Percentiles rank a stretch among this genome's conserved stretches.
These are phyloP conservation scores for Metridium senile DNA, from an alignment of 92 coral and sea anemone species.

Conservation along the genomic window DNA sequence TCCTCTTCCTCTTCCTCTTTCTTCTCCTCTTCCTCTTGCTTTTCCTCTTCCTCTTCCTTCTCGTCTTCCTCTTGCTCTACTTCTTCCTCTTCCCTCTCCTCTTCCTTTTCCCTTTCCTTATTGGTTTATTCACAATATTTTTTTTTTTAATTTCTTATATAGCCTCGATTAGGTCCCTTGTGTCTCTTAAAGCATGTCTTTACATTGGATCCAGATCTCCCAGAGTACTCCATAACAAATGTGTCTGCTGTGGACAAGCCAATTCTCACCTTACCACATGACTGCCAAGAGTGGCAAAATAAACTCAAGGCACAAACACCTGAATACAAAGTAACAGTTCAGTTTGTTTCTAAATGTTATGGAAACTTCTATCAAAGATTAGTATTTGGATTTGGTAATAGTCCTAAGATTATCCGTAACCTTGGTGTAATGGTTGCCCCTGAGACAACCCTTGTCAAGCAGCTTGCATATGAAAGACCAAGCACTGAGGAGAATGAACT, in stretches of 20 bases:
- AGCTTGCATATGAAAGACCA: conserved; percentile 47
- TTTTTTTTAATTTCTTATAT: not conserved
- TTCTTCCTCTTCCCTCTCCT: not conserved
- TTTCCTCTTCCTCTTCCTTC: not conserved
- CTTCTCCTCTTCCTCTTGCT: not conserved
- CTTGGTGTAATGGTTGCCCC: conserved; percentile 94
- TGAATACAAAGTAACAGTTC: conserved; percentile 52
- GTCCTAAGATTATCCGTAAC: conserved; percentile 69
- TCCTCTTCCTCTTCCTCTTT: not conserved
- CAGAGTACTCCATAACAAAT: conserved; percentile 72
- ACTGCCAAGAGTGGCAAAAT: conserved; percentile 60
- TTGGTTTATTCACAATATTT: too few species aligned
- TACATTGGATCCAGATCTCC: conserved; percentile 77
- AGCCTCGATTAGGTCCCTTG: conserved; percentile 67
- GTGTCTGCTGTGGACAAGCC: conserved; percentile 42
- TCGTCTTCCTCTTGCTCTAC: not conserved
- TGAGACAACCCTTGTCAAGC: conserved; percentile 65
- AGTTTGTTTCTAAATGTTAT: conserved; percentile 70
- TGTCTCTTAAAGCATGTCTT: conserved; percentile 70
- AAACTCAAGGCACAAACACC: conserved; percentile 29
- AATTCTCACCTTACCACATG: conserved; percentile 26
- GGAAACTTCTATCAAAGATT: conserved; percentile 85
- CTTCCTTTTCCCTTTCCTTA: not conserved
- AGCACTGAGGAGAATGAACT: conserved; percentile 81
- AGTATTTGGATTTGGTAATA: conserved; percentile 82